Evolutionary conservation across 2,888 invertebrate genomes (phyloP).

Genomic region (Stenurella melanura): DNA sequence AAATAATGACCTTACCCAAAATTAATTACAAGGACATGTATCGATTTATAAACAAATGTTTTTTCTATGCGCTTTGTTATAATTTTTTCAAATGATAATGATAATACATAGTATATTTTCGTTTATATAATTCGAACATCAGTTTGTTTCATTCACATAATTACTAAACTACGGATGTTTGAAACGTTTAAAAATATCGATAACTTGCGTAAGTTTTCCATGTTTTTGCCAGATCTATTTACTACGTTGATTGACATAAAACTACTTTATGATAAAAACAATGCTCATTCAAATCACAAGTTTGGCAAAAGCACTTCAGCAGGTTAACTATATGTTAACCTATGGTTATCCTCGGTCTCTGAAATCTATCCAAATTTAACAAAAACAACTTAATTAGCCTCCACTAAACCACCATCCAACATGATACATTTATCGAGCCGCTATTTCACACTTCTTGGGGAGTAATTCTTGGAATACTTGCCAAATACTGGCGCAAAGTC

Average conservation of each 20-base stretch:
- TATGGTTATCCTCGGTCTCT: too few species aligned
- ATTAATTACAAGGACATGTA: neutral
- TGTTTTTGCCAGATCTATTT: constrained; percentile 47
- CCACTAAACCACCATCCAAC: too few species aligned
- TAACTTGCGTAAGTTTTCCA: constrained; percentile 32
- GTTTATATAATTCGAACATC: neutral
- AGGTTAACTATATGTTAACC: too few species aligned
- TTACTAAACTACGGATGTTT: constrained; percentile 11
- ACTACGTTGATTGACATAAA: constrained; percentile 26
- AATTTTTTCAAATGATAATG: too few species aligned
- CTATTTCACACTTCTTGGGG: too few species aligned
- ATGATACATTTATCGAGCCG: too few species aligned
- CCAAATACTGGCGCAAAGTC: too few species aligned
- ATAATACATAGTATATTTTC: too few species aligned
- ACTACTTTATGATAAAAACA: constrained; percentile 11
- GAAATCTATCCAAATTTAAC: too few species aligned
- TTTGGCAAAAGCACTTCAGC: neutral
- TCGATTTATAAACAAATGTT: neutral
- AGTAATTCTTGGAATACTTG: too few species aligned
- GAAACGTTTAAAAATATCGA: constrained; percentile 31
- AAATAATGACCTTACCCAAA: neutral
- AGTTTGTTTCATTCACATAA: constrained; percentile 34
- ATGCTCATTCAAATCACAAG: neutral
- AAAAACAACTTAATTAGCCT: too few species aligned
- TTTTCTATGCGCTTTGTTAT: too few species aligned